phyloP scores from a whole-genome alignment of 2,113 vertebrate genomes.

The Pimephales promelas region DNA sequence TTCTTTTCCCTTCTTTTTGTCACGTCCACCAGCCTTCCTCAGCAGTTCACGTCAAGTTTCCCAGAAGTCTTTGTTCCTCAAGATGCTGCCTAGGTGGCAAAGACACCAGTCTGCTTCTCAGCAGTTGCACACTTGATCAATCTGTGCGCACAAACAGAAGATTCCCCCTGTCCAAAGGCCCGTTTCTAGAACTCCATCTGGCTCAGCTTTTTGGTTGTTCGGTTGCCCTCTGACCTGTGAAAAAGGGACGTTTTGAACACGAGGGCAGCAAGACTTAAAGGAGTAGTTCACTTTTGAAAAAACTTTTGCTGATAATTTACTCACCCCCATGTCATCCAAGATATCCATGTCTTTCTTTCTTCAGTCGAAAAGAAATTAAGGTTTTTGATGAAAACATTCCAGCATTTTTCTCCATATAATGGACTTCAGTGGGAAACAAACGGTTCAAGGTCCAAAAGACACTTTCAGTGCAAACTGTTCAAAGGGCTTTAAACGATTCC shows the following conservation, averaged over 20 bases:
- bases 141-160: neutral
- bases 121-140: neutral
- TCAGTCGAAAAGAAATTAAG: too few species aligned
- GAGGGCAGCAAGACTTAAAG: neutral
- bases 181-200: constrained; percentile 37
- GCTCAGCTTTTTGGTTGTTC: constrained; percentile 28
- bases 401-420: too few species aligned
- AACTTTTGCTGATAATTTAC: too few species aligned
- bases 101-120: neutral
- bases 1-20: constrained; percentile 51
- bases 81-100: neutral
- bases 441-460: too few species aligned
- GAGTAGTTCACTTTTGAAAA: too few species aligned
- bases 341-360: too few species aligned
- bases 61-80: neutral
- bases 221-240: constrained; percentile 40
- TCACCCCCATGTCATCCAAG: too few species aligned
- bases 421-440: too few species aligned
- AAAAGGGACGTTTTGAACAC: constrained; percentile 20
- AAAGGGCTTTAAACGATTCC: too few species aligned
- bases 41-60: constrained; percentile 5
- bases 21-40: constrained; percentile 44
- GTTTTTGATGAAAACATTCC: too few species aligned
- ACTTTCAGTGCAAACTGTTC: too few species aligned
- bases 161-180: neutral